Percentiles rank a stretch among this genome's conserved stretches.
These are phyloP conservation scores for Dysdera silvatica DNA, from an alignment of 1,140 invertebrate genomes.

Conservation along the genomic window DNA sequence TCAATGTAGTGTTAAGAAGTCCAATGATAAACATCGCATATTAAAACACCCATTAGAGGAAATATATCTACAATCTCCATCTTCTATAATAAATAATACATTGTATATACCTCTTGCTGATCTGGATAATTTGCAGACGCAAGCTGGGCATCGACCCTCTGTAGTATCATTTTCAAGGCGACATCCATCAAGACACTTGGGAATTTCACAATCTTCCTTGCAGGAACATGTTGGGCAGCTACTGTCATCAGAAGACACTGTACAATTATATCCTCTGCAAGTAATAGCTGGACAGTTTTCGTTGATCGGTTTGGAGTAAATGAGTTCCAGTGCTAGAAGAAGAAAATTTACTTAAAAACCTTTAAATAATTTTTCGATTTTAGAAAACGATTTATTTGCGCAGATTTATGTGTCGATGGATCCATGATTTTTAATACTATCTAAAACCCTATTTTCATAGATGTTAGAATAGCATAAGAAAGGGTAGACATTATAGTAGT, in stretches of 20 bases:
- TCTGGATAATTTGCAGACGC: conserved; percentile 17
- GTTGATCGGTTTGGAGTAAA: neutral
- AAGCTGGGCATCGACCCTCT: conserved; percentile 17
- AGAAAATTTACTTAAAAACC: too few species aligned
- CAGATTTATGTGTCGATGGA: too few species aligned
- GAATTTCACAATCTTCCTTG: conserved; percentile 1
- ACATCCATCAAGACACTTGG: conserved; percentile 20
- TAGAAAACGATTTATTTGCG: too few species aligned
- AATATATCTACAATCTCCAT: neutral
- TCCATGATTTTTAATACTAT: too few species aligned
- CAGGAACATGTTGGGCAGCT: conserved; percentile 14
- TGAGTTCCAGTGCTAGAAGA: conserved; percentile 1
- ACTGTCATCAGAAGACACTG: neutral
- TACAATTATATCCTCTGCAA: conserved; percentile 12
- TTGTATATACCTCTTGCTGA: conserved; percentile 11
- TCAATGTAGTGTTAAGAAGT: too few species aligned
- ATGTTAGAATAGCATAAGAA: too few species aligned
- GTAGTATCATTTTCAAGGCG: conserved; percentile 4
- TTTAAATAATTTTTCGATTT: too few species aligned
- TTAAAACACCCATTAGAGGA: neutral
- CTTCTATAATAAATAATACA: neutral
- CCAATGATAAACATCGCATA: neutral
- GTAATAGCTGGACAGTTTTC: neutral
- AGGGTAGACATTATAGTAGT: too few species aligned
- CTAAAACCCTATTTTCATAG: too few species aligned